A percentile compares a stretch with the other conserved stretches of the same genome.
phyloP scores from a whole-genome alignment of 1,140 invertebrate species.

The Drosophila setifemur region DNA sequence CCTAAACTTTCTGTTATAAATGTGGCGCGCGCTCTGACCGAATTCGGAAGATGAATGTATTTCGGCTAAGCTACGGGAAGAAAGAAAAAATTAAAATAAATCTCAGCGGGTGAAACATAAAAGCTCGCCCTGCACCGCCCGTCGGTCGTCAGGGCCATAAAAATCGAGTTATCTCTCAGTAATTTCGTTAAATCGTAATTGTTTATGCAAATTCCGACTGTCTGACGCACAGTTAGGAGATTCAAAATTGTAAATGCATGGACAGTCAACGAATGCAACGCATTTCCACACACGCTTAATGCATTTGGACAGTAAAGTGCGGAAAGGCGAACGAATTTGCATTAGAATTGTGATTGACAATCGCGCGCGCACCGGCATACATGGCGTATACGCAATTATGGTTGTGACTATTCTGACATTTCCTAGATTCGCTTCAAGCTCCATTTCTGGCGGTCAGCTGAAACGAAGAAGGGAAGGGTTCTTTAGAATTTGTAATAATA shows the following conservation, averaged over 20 bases:
- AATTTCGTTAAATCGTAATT: slow-evolving; percentile 48
- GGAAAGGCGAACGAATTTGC: slow-evolving; percentile 46
- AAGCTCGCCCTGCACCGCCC: not conserved
- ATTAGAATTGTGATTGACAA: slow-evolving; percentile 66
- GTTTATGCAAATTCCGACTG: slow-evolving; percentile 41
- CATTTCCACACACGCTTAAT: slow-evolving; percentile 48
- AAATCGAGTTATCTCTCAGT: slow-evolving; percentile 38
- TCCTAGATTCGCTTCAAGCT: slow-evolving; percentile 35
- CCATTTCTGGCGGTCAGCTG: slow-evolving; percentile 9
- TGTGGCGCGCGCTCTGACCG: slow-evolving; percentile 63
- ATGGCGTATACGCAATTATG: slow-evolving; percentile 78
- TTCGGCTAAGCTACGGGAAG: slow-evolving; percentile 32
- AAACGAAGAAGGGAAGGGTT: slow-evolving; percentile 5
- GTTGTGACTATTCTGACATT: slow-evolving; percentile 53
- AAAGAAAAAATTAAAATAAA: slow-evolving; percentile 40
- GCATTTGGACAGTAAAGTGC: slow-evolving; percentile 25
- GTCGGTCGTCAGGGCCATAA: slow-evolving; percentile 25
- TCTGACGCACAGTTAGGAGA: slow-evolving; percentile 37
- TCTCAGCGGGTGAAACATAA: slow-evolving; percentile 2
- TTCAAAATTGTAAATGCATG: slow-evolving; percentile 14
- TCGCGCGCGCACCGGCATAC: no score
- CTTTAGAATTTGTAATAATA: not conserved
- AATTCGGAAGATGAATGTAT: slow-evolving; percentile 75
- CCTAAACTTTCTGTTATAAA: slow-evolving; percentile 41
- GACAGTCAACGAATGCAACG: slow-evolving; percentile 25